phyloP scores from a whole-genome alignment of 2,797 vertebrate genomes.

The Botia kubotai region DNA sequence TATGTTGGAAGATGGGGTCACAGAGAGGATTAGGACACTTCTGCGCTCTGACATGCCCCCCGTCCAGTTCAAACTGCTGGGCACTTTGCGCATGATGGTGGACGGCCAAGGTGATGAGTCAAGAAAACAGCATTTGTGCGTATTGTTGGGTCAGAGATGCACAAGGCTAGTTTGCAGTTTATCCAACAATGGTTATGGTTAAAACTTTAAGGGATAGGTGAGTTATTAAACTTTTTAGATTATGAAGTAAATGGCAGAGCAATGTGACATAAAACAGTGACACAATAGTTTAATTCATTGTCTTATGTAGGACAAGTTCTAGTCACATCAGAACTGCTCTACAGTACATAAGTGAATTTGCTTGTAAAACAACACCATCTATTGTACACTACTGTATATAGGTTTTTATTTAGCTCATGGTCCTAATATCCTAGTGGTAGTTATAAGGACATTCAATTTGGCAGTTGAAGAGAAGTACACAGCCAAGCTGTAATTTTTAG shows the following conservation, averaged over 20 bases:
- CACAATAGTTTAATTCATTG: too few relatives aligned
- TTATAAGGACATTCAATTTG: neutral
- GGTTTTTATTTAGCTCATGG: neutral
- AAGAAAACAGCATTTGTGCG: neutral
- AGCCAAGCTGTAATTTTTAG: conserved; percentile 21
- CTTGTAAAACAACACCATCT: neutral
- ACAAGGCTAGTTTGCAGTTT: neutral
- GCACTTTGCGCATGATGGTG: conserved; percentile 86
- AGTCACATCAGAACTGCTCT: neutral
- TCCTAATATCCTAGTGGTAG: neutral
- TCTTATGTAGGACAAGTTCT: neutral
- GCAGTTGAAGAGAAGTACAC: conserved; percentile 5
- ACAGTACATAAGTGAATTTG: neutral
- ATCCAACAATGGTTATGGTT: neutral
- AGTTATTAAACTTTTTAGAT: neutral
- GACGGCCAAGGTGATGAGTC: conserved; percentile 85
- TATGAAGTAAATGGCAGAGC: neutral
- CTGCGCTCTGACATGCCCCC: conserved; percentile 87
- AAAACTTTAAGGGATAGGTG: neutral
- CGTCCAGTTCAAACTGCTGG: conserved; percentile 87
- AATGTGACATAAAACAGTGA: neutral
- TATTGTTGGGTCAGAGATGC: neutral
- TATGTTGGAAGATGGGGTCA: conserved; percentile 84
- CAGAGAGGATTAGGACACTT: conserved; percentile 81
- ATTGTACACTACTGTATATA: neutral